Base-by-base conservation (phyloP, 2,797 vertebrate species). In the Onychomys arenicola region DNA sequence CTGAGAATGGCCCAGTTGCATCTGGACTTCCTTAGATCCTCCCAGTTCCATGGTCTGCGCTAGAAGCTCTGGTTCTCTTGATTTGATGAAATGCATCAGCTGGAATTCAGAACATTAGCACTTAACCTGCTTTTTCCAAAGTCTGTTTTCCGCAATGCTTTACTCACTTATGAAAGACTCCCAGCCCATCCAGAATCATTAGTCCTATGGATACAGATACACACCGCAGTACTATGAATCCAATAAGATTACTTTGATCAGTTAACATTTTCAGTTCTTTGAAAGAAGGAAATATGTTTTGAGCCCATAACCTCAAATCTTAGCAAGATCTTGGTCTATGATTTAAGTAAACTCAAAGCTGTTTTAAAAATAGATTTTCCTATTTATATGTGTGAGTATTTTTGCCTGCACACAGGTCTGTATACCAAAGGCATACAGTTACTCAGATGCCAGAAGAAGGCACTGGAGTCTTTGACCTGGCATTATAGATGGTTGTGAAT, bases 71-170 rank as follows among this genome's bases (percentile, higher is more conserved):
- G 98, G 57, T 95, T 98, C 97, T 97, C 97, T 98, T 52, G 97
- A 97, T 92, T 92, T 98, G 96, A 98, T 98, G 16, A 99, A 97
- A 57, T 19, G 97, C 95, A 98, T 98, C 96, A 99, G 97, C 99
- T 99, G 96, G 55, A 98, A 98, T 86, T 92, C 0, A 98, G 14
- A 86, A 3, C 91, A 95, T 12, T 0, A 0, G 97, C 94, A 97
- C 89, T 94, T 69, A 97, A 57, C 12, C 5, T 76, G 37, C 83
- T 59, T 88, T 81, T 27, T 14, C 37, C 2, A 71, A 69, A 29
- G 29, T 14, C 71, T 63, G 55, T 16, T 97, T 96, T 40, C 49
- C 59, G 32, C 19, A 80, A 29, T 37, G 73, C 73, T 95, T 95
- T 81, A 61, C 21, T 61, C 73, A 11, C 16, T 59, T n/a, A 40